Base-by-base conservation (phyloP, 2,888 invertebrate species). In the Periphyllus acericola region DNA sequence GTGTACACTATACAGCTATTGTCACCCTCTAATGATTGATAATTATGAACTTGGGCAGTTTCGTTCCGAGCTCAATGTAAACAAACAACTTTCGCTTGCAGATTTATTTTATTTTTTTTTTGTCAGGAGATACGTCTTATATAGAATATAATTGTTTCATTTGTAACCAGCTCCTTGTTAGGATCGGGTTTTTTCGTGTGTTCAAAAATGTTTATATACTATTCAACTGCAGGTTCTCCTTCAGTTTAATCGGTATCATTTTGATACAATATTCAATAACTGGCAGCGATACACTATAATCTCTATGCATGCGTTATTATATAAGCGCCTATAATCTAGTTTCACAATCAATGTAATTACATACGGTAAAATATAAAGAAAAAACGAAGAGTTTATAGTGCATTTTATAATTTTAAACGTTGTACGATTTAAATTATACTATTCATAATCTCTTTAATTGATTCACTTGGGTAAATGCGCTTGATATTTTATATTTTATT, bases 151-250 rank as follows among this genome's bases (percentile, higher is more conserved):
- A 40, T 60, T n/a, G 36, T 29, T 55, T 60, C 60, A 60, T 60
- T 79, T 80, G 9, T 19, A 80, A 80, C 36, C 80, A 60, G 36
- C n/a, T 66, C 60, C 36, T 66, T 66, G 66, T 80, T 36, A 36
- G 36, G n/a, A 80, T 19, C 17, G 36, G 21, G 71, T 71, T 71
- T 32, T 71, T 71, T 68, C 14, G 14, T 68, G 32, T n/a, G 3
- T 19, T 68, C 68, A 46, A 46, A 46, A 9, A 46, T 71, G 17
- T 29, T 25, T n/a, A 68, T 8, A 32, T 79, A 34, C 46, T 55
- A 60, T 60, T 36, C 60, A 60, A 60, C 25, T n/a, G 60, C 34
- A 34, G 21, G 9, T 4, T 29, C 40, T 32, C 32, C 32, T 55
- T 55, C 55, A n/a, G 29, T 17, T 29, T 71, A 71, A 71, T 71